phyloP scores from a whole-genome alignment of 2,888 invertebrate genomes.

The Sesia apiformis region DNA sequence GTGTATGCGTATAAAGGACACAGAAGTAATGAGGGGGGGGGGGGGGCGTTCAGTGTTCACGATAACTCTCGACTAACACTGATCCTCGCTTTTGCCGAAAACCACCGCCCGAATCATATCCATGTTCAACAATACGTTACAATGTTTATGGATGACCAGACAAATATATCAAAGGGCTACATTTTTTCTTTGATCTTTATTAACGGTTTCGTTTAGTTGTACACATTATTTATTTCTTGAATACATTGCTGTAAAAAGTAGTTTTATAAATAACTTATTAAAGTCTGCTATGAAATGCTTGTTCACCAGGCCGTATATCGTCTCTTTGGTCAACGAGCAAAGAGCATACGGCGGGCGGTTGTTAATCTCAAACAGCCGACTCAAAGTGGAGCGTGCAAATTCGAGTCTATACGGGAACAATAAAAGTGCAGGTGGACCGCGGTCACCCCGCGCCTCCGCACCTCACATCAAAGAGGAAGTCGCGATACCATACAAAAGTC shows the following conservation, averaged over 20 bases:
- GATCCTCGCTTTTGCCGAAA: not conserved
- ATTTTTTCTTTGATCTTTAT: too few relatives aligned
- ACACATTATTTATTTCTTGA: too few relatives aligned
- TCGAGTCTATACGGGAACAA: constrained; percentile 59
- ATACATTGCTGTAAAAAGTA: too few relatives aligned
- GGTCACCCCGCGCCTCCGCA: constrained; percentile 39
- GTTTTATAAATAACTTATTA: too few relatives aligned
- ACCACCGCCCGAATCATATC: too few relatives aligned
- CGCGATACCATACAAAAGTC: constrained; percentile 72
- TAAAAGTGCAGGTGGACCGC: constrained; percentile 71
- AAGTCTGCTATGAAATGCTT: not conserved
- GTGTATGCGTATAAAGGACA: constrained; percentile 53
- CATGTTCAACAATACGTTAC: too few relatives aligned
- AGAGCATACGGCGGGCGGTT: constrained; percentile 28
- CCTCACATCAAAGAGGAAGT: constrained; percentile 63
- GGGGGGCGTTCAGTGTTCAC: constrained; percentile 57
- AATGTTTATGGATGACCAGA: too few relatives aligned
- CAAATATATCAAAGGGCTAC: too few relatives aligned
- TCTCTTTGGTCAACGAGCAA: constrained; percentile 36
- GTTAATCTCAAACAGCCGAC: constrained; percentile 60
- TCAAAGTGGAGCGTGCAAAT: constrained; percentile 71
- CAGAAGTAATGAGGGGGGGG: constrained; percentile 66
- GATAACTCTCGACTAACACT: constrained; percentile 23
- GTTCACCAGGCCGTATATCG: constrained; percentile 15
- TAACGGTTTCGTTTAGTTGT: too few relatives aligned